Evolutionary conservation across 2,113 vertebrate genomes (phyloP), one percentile per base, ranked within the genome.

Genomic region (Bolborhynchus lineola): DNA sequence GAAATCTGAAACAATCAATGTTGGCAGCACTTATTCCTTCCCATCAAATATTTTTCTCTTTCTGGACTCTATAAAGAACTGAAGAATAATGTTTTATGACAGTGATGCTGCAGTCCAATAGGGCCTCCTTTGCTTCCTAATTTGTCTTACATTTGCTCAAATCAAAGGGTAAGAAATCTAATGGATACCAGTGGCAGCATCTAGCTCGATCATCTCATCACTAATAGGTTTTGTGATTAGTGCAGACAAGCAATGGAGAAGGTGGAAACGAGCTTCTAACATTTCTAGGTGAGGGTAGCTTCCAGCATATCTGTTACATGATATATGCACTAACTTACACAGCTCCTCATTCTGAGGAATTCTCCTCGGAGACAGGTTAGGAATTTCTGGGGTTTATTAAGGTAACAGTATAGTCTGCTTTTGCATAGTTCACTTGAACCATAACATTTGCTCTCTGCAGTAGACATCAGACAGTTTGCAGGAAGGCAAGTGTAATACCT

Each of bases 21-120:
- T 75, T 96, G 95, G 76, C 94, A 96, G 86, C 87, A 83, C 69
- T 95, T 93, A 90, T 92, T 91, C 67, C 53, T 81, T 82, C 64
- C 92, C 91, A 94, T 91, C 93, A 96, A 88, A 68, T 83, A 90
- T 82, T 89, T 94, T 93, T 85, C 59, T 83, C 76, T 85, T 97
- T 95, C 67, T 93, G 70, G 60, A 71, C 47, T 87, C 74, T 42
- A 77, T 88, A 88, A 96, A 83, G 67, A 75, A 72, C 74, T 95
- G 95, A 95, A 95, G 77, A 96, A 69, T 94, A 96, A 96, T 93
- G 46, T 70, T 71, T 96, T 93, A 71, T 92, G 94, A 96, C 93
- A 95, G 67, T 42, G 57, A 77, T 70, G 35, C 23, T 90, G 67
- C 44, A 84, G 76, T 92, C 62, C 74, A 94, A 63, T 70, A 84